Evolutionary conservation across 2,113 vertebrate genomes (phyloP).

Genomic region (Mus spicilegus): DNA sequence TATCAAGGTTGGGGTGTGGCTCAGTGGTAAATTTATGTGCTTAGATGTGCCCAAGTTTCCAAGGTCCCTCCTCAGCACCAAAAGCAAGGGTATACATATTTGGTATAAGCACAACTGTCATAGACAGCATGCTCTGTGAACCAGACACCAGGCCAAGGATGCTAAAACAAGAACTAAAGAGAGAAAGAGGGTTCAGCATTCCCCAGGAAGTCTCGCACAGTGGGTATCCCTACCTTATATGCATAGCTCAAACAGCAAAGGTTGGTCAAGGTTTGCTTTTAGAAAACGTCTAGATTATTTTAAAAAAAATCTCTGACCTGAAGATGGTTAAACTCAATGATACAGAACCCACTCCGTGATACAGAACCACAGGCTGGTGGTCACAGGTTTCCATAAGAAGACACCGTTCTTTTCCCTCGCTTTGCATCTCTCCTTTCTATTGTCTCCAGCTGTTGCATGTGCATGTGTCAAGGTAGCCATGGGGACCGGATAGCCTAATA

Average conservation of each 20-base stretch:
- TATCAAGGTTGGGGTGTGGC: accelerated
- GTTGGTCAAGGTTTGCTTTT: neutral
- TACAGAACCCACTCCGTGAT: neutral
- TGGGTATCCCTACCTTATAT: neutral
- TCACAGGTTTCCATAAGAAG: neutral
- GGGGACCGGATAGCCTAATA: neutral
- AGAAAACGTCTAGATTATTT: neutral
- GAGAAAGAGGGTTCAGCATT: too few relatives aligned
- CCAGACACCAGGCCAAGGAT: neutral
- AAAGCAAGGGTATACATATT: neutral
- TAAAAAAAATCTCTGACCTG: neutral
- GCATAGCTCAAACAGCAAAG: neutral
- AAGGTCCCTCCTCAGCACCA: neutral
- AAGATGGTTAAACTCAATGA: neutral
- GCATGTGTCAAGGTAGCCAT: neutral
- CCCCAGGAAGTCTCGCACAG: neutral
- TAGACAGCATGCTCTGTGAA: accelerated
- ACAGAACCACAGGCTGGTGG: neutral
- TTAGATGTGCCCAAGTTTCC: neutral
- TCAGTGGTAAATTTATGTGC: neutral
- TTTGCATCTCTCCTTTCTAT: accelerated
- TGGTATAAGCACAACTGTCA: too few relatives aligned
- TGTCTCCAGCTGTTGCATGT: neutral
- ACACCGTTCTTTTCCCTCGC: neutral
- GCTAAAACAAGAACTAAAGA: neutral